Evolutionary conservation across 2,113 vertebrate species (phyloP).

Genomic region (Rana temporaria): DNA sequence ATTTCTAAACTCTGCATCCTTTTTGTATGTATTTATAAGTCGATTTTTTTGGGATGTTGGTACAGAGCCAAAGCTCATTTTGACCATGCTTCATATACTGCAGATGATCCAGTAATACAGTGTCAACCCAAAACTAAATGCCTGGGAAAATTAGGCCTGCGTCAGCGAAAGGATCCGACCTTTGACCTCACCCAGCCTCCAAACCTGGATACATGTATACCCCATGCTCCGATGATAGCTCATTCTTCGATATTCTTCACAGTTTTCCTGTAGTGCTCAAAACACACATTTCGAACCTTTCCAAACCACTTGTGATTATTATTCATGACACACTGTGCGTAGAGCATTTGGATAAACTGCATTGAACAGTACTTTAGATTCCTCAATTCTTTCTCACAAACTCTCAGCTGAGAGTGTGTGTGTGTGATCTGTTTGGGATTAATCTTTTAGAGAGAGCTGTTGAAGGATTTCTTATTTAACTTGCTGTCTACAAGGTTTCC

Average conservation of each 20-base stretch:
- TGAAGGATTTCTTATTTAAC: constrained; percentile 70
- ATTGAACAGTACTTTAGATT: neutral
- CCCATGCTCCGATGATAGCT: neutral
- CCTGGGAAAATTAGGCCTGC: no score
- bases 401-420: constrained; percentile 63
- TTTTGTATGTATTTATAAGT: no score
- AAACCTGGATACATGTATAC: no score
- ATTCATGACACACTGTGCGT: constrained; percentile 2
- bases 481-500: constrained; percentile 74
- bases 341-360: neutral
- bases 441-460: constrained; percentile 70
- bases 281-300: neutral
- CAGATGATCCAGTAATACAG: no score
- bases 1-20: no score
- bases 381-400: neutral
- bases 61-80: no score
- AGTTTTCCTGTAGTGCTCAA: neutral
- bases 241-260: neutral
- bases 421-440: constrained; percentile 73
- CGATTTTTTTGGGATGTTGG: no score
- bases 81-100: no score
- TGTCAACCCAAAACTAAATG: no score
- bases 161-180: no score
- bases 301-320: neutral
- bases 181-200: no score